phyloP scores from a whole-genome alignment of 1,140 invertebrate genomes.

The Trinorchestia longiramus region DNA sequence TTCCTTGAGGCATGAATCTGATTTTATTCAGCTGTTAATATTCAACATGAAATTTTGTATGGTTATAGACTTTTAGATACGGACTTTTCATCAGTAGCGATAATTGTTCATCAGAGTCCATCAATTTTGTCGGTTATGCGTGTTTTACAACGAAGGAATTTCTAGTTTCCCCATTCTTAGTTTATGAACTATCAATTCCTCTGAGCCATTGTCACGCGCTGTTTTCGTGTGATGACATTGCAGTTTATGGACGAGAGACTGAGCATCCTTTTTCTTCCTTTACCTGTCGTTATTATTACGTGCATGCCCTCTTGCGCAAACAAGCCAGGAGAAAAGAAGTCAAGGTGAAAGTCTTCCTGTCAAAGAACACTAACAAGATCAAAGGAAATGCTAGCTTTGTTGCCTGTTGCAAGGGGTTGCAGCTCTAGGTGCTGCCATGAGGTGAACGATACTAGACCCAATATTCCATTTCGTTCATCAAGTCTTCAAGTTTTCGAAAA shows the following conservation, averaged over 20 bases:
- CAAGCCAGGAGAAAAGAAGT: not conserved
- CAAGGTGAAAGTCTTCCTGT: not conserved
- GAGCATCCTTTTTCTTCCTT: not conserved
- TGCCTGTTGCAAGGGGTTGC: not conserved
- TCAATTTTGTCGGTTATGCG: too few relatives aligned
- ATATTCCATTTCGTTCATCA: not conserved
- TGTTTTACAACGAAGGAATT: too few relatives aligned
- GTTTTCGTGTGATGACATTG: not conserved
- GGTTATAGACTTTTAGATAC: too few relatives aligned
- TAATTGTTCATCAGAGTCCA: too few relatives aligned
- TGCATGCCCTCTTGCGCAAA: not conserved
- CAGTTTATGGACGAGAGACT: not conserved
- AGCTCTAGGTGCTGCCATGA: not conserved
- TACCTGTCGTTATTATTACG: not conserved
- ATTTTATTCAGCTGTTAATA: too few relatives aligned
- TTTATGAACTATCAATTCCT: not conserved
- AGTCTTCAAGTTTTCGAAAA: not conserved
- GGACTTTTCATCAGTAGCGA: too few relatives aligned
- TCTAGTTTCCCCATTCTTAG: not conserved
- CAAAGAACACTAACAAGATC: not conserved
- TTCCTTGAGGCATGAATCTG: too few relatives aligned
- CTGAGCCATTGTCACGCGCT: not conserved
- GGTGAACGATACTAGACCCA: not conserved
- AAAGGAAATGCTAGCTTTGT: not conserved
- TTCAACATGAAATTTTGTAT: too few relatives aligned